These are phyloP conservation scores for Baronia brevicornis DNA, from an alignment of 2,888 invertebrate genomes.

Conservation along the genomic window DNA sequence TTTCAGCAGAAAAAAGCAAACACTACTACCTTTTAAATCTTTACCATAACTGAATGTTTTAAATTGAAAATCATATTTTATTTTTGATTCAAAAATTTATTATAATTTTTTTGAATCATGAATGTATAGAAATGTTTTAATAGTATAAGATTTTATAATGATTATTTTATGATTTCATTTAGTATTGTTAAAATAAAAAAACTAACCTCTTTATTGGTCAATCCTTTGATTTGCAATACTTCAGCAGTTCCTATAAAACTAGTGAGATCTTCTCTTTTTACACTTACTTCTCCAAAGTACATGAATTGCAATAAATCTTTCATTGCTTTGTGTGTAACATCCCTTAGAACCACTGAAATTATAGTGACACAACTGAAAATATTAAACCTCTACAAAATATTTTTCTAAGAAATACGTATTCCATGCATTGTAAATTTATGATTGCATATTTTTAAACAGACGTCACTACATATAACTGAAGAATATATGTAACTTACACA, in stretches of 20 bases:
- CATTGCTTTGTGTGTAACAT: constrained; percentile 82
- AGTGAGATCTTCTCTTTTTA: constrained; percentile 82
- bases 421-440: too few species aligned
- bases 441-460: too few species aligned
- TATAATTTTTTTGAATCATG: too few species aligned
- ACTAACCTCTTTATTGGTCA: constrained; percentile 75
- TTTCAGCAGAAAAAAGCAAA: too few species aligned
- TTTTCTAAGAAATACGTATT: background rate
- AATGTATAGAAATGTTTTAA: too few species aligned
- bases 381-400: constrained; percentile 2
- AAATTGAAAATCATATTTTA: too few species aligned
- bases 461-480: too few species aligned
- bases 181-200: constrained; percentile 1
- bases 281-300: constrained; percentile 86
- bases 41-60: too few species aligned
- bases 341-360: constrained; percentile 80
- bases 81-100: too few species aligned
- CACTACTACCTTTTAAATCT: too few species aligned
- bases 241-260: constrained; percentile 84
- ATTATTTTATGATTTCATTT: background rate
- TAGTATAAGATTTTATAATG: background rate
- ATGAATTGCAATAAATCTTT: constrained; percentile 83
- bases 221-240: constrained; percentile 82
- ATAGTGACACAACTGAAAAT: too few species aligned
- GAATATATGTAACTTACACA: background rate